These are phyloP conservation scores for Caenorhabditis zanzibari DNA, from an alignment of 2,888 invertebrate genomes.

Conservation along the genomic window DNA sequence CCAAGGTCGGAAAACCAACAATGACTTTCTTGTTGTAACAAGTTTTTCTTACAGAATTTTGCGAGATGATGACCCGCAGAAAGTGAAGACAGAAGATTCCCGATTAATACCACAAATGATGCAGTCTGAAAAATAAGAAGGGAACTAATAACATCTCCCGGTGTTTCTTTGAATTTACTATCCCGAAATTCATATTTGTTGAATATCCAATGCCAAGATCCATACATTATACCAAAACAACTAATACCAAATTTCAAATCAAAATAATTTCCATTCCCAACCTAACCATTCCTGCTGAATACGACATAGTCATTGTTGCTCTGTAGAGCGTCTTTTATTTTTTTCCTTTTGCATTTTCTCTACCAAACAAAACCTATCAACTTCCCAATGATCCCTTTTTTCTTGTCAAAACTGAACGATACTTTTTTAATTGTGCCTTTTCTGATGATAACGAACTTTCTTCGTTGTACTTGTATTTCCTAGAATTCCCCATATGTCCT, in stretches of 20 bases:
- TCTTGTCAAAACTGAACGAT: conserved; percentile 22
- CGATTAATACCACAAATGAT: conserved; percentile 6
- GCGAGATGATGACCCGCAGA: conserved; percentile 82
- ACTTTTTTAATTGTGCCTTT: conserved; percentile 32
- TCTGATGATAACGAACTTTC: conserved; percentile 31
- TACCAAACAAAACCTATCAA: background rate
- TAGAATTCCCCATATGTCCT: background rate
- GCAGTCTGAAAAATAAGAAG: conserved; percentile 32
- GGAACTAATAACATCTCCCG: conserved; percentile 22
- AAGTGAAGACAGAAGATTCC: conserved; percentile 58
- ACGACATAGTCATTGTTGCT: conserved; percentile 57
- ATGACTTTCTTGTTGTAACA: background rate
- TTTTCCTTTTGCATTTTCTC: background rate
- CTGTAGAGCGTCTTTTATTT: conserved; percentile 19
- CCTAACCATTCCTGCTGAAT: conserved; percentile 45
- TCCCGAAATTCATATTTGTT: background rate
- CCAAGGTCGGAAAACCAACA: conserved; percentile 71
- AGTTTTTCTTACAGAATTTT: conserved; percentile 78
- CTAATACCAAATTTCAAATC: conserved; percentile 4
- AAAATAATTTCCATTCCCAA: conserved; percentile 3
- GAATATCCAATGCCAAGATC: background rate
- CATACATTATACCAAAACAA: background rate
- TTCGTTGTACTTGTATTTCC: background rate
- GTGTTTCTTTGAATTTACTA: conserved; percentile 12
- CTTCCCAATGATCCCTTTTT: conserved; percentile 9